Evolutionary conservation across 1,140 invertebrate species (phyloP).

Genomic region (Heliconius himera): DNA sequence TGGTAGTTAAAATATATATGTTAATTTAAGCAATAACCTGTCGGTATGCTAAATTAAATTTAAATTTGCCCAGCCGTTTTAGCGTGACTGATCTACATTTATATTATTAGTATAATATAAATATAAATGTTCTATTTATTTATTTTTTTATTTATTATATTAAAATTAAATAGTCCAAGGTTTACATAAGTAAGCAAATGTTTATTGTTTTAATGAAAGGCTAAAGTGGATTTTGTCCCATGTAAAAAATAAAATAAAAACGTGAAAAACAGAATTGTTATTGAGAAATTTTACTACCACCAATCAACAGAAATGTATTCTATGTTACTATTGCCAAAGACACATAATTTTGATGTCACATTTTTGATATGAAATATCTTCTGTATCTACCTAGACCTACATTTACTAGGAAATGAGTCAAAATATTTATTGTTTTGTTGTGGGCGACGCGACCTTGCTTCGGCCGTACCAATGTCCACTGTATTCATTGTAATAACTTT

Average conservation of each 20-base stretch:
- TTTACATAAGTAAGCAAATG: neutral
- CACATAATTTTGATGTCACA: constrained; percentile 34
- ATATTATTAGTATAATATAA: neutral
- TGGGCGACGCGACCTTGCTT: constrained; percentile 61
- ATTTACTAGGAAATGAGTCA: constrained; percentile 63
- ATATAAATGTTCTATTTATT: neutral
- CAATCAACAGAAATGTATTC: constrained; percentile 14
- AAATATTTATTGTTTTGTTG: constrained; percentile 65
- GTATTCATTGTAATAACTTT: constrained; percentile 41
- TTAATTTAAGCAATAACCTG: neutral
- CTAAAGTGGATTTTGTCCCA: neutral
- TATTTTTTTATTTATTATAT: neutral
- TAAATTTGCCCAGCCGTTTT: neutral
- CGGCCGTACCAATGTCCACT: constrained; percentile 55
- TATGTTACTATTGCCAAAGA: constrained; percentile 19
- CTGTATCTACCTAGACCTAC: constrained; percentile 47
- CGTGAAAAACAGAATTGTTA: constrained; percentile 1
- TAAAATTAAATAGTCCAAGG: constrained; percentile 9
- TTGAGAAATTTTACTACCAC: constrained; percentile 19
- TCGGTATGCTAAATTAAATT: neutral
- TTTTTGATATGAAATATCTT: constrained; percentile 42
- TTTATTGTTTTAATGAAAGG: neutral
- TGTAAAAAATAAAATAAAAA: constrained; percentile 16
- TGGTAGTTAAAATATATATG: neutral
- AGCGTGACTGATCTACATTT: neutral